Base-by-base conservation (phyloP, 30 jellyfish, hydroid and myxozoan genomes). In the Aurelia sp. region DNA sequence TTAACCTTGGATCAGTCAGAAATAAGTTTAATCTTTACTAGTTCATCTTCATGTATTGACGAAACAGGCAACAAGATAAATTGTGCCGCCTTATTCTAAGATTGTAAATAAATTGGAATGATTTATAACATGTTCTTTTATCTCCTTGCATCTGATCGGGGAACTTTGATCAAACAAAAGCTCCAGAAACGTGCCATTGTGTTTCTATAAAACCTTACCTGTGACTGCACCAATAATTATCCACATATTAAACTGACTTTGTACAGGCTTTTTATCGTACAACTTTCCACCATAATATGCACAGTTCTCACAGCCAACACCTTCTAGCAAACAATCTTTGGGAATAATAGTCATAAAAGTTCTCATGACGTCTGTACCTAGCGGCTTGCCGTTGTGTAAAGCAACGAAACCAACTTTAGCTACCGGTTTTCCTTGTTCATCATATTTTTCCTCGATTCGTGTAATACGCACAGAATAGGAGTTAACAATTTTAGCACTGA, bases 381-480 rank as follows among this genome's bases (percentile, higher is more conserved):
- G 87, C 12, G 93, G 93, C 62, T 60, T 76, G 22, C 57, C 62
- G 6, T 72, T 72, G 76, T 72, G 74, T 63, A 84, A 35, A 10
- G 93, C 93, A 6, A 84, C 87, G 72, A 84, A 10, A 20, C 87
- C 93, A 18, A 84, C 61, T 11, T 40, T 73, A 5, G 65, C 68
- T 4, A 84, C 77, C 18, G 75, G 53, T n/a, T 48, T 63, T 18
- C 93, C 93, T 37, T 71, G n/a, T n/a, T 31, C 19, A 12, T 65
- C 82, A 40, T 35, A 84, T 53, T 84, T 84, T 57, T 72, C 70
- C 18, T 50, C 22, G 4, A 53, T 74, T 16, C 76, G 73, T n/a
- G 79, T 71, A 19, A 84, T 58, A 6, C 93, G 80, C 22, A 84
- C 93, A 18, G 86, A 70, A 58, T 27, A 84, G 22, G 84, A 18